Percentiles rank a stretch among this genome's conserved stretches.
phyloP scores from a whole-genome alignment of 2,797 vertebrate species.

The Enteromius mattozi region DNA sequence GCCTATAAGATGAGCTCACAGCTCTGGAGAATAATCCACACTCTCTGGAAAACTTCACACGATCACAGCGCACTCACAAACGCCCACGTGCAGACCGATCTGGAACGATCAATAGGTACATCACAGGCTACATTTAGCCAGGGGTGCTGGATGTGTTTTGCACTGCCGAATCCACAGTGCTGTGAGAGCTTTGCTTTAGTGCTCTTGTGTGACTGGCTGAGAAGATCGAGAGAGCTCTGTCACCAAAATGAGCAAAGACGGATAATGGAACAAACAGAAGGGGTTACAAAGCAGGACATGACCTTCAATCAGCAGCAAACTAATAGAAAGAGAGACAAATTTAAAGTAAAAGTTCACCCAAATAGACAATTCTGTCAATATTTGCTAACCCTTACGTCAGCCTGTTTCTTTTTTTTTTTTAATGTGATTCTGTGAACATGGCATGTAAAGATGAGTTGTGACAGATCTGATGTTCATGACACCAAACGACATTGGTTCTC shows the following conservation, averaged over 20 bases:
- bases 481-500: neutral
- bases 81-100: constrained; percentile 41
- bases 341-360: neutral
- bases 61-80: constrained; percentile 33
- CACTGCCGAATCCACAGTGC: neutral
- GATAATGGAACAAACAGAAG: constrained; percentile 3
- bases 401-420: neutral
- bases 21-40: constrained; percentile 34
- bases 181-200: constrained; percentile 10
- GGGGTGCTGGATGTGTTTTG: constrained; percentile 46
- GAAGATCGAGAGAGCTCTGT: neutral
- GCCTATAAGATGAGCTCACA: constrained; percentile 20
- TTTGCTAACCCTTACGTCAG: neutral
- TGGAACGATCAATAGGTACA: constrained; percentile 49
- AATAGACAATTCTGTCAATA: neutral
- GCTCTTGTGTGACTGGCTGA: constrained; percentile 4
- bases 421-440: neutral
- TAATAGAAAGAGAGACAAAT: neutral
- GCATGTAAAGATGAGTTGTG: neutral
- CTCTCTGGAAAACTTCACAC: constrained; percentile 37
- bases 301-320: neutral
- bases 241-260: neutral
- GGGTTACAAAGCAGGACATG: neutral
- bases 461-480: neutral
- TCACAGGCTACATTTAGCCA: constrained; percentile 44